Evolutionary conservation across 2,797 vertebrate species (phyloP), one percentile per base, ranked within the genome.

Genomic region (Otolemur crassicaudatus): DNA sequence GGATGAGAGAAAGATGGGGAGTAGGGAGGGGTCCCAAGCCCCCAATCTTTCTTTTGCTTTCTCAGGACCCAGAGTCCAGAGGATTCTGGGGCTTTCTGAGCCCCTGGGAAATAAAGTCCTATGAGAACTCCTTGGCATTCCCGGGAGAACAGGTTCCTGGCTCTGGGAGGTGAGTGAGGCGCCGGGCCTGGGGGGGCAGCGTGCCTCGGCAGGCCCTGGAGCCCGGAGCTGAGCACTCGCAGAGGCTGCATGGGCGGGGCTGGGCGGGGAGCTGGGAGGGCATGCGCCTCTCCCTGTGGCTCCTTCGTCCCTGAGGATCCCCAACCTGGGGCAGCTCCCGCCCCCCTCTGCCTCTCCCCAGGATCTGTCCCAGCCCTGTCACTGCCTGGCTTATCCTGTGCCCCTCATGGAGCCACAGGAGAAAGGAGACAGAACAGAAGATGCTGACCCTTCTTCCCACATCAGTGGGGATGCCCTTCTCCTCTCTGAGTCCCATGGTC

Each of bases 131-230:
- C 97, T 98, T 97, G 97, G 97, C 98, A 98, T 98, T 98, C 98
- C 98, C 95, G 98, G 98, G 98, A 99, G 98, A 99, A 99, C 98
- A 98, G 98, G 98, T 99, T 99, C 98, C 97, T 98, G 98, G 97
- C 96, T 96, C 93, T 94, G 96, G 91, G 97, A 97, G 94, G 95
- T 69, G 95, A 97, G 81, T 37, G 94, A 97, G 97, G 96, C 94
- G 79, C 93, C 87, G 79, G 93, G 97, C 97, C 97, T 95, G 84
- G 96, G 95, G 95, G 96, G 94, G 93, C 96, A 98, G 98, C 98
- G 96, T 98, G 98, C 98, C 98, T 97, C 96, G 25, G 98, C 98
- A 99, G 98, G 98, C 98, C 98, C 98, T 90, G 97, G 98, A 98
- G 98, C 98, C 97, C 63, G 94, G 98, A 97, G 98, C 98, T 98